Conservation (phyloP, 2,113 vertebrate genomes). For the Gadus chalcogrammus region DNA sequence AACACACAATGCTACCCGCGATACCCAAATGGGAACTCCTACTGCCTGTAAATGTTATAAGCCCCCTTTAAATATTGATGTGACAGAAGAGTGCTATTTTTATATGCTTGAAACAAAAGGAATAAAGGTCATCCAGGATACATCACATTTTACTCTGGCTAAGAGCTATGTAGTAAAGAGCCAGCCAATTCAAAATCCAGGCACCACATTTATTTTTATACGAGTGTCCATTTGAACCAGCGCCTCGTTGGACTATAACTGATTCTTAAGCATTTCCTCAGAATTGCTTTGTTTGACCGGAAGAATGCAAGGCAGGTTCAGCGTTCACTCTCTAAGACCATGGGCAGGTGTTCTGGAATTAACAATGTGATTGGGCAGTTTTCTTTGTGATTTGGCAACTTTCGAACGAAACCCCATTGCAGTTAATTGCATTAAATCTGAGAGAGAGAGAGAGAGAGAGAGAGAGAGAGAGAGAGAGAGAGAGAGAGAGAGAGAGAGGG, state of each 20-base stretch:
- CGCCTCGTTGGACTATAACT: slow-evolving; percentile 9
- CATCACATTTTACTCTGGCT: slow-evolving; percentile 7
- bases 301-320: slow-evolving; percentile 12
- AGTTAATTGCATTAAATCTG: slow-evolving; percentile 6
- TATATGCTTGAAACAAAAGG: not conserved
- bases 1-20: too few relatives aligned
- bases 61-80: too few relatives aligned
- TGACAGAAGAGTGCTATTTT: too few relatives aligned
- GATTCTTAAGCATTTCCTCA: slow-evolving; percentile 23
- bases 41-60: too few relatives aligned
- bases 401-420: slow-evolving; percentile 18
- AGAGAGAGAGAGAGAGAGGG: too few relatives aligned
- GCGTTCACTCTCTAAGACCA: slow-evolving; percentile 21
- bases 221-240: slow-evolving; percentile 32
- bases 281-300: slow-evolving; percentile 28
- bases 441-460: not conserved
- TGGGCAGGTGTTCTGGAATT: slow-evolving; percentile 32
- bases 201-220: not conserved
- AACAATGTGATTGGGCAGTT: slow-evolving; percentile 1
- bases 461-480: too few relatives aligned
- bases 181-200: slow-evolving; percentile 6
- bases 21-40: too few relatives aligned
- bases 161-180: not conserved
- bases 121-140: not conserved
- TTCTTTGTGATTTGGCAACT: slow-evolving; percentile 31